Evolutionary conservation across 2,797 vertebrate species (phyloP), one percentile per base, ranked within the genome.

Genomic region (Neosilurus mollespiculum): DNA sequence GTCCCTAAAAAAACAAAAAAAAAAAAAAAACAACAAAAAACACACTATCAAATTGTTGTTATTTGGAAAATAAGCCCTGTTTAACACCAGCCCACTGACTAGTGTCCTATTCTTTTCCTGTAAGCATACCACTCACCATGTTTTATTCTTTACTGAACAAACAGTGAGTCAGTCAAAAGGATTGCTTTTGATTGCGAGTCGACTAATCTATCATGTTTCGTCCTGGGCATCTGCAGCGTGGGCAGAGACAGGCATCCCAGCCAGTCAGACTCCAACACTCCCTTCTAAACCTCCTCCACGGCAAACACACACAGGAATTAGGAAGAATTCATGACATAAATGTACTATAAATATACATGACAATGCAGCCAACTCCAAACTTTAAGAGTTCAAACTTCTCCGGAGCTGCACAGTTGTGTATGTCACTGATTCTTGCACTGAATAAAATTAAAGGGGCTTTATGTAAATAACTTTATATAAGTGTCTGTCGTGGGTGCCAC

Each of bases 241-340:
- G 83, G 83, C 78, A 76, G 70, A 56, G 34, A 54, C 69, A 43
- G 30, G 61, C 69, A 76, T 84, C 59, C 71, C 83, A 84, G 78
- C 34, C 78, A 76, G 78, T 76, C 53, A 37, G 70, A 53, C 61
- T 75, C 83, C 62, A 67, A 75, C 18, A 61, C 65, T 86, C 85
- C 87, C 77, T 76, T 84, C 77, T 64, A 80, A 82, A 83, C 82
- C 54, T 88, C 82, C 88, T 86, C 89, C 84, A 61, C 20, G 24
- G 18, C 54, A 22, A 20, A 67, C 53, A 83, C 43, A 80, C 88
- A 86, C 87, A 12, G 4, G 37, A 64, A 64, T 64, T 43, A 59
- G 9, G n/a, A 22, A 30, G 37, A 9, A 78, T 62, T 24, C 34
- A 49, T 51, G 34, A 10, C 30, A 61, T 62, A 14, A 49, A 62